Conservation (phyloP, 2,113 vertebrate genomes). For the Mystacornis crossleyi region DNA sequence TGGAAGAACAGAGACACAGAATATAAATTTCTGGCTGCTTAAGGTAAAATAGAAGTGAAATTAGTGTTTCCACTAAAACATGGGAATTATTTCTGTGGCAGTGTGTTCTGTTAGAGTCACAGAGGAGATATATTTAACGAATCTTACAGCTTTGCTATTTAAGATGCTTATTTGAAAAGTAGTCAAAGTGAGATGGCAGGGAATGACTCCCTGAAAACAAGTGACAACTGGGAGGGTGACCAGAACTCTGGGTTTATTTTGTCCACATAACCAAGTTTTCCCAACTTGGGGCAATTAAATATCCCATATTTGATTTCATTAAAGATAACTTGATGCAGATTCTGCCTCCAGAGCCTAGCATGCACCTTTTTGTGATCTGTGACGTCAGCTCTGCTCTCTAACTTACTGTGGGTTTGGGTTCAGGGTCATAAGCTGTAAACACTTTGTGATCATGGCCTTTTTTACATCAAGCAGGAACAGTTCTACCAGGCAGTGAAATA, state of each 20-base stretch:
- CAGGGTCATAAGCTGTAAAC: neutral
- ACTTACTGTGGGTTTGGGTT: neutral
- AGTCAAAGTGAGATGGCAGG: neutral
- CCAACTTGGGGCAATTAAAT: neutral
- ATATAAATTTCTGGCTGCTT: neutral
- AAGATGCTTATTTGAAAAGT: neutral
- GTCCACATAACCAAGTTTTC: neutral
- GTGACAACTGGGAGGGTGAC: neutral
- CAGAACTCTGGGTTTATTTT: neutral
- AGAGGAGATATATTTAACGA: neutral
- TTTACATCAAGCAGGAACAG: neutral
- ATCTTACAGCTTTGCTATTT: neutral
- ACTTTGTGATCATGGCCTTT: neutral
- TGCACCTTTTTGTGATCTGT: neutral
- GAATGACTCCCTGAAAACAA: neutral
- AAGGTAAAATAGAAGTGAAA: neutral
- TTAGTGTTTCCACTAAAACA: neutral
- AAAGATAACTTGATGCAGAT: neutral
- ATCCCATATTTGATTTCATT: neutral
- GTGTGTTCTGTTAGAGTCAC: neutral
- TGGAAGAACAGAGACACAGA: neutral
- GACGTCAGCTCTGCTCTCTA: neutral
- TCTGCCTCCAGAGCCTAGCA: neutral
- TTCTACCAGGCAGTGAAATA: neutral
- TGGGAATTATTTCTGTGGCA: neutral